Conservation (phyloP, 2,797 vertebrate species). For the Halcyon badia region DNA sequence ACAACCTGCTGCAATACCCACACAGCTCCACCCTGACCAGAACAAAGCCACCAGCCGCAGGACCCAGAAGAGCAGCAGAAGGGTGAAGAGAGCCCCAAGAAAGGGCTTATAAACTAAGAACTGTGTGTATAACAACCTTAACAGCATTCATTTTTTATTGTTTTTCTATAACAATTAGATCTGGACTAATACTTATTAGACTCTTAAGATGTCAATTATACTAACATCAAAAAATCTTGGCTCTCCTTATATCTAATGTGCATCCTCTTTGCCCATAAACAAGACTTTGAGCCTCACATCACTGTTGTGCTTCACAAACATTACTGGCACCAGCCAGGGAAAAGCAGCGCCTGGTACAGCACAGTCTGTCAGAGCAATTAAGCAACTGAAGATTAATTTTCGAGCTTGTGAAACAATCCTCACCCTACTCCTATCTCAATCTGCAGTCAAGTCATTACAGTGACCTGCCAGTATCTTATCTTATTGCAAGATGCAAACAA, state of each 20-base stretch:
- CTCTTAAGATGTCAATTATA: not conserved
- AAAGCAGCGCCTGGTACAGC: not conserved
- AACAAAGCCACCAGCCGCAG: not conserved
- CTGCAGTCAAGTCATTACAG: not conserved
- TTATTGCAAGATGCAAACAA: not conserved
- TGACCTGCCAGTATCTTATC: not conserved
- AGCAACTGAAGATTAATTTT: not conserved
- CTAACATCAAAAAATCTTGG: not conserved
- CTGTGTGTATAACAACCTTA: not conserved
- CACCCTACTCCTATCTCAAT: not conserved
- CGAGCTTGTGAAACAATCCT: not conserved
- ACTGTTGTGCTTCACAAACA: not conserved
- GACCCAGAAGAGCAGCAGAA: not conserved
- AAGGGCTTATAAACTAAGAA: not conserved
- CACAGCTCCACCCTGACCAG: not conserved
- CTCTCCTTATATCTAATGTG: not conserved
- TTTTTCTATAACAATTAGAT: not conserved
- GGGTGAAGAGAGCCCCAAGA: not conserved
- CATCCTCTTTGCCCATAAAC: not conserved
- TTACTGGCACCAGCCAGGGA: not conserved
- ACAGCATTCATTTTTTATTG: not conserved
- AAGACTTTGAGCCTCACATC: not conserved
- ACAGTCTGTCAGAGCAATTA: not conserved
- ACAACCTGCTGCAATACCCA: rapidly evolving
- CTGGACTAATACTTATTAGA: not conserved